Base-by-base conservation (phyloP, 2,888 invertebrate genomes). In the Halocaridina rubra region DNA sequence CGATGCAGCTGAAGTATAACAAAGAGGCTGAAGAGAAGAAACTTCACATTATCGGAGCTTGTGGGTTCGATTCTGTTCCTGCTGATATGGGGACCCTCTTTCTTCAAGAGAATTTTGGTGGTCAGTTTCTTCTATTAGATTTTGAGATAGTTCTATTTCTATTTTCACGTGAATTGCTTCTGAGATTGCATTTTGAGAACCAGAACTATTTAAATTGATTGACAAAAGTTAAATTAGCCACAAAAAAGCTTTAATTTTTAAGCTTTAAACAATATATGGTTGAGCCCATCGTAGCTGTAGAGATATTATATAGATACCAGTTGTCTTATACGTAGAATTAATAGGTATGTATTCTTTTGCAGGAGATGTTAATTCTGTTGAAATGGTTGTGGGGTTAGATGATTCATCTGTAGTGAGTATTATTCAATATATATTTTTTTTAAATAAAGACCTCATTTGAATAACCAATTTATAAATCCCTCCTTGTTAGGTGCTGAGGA, bases 41-140 rank as follows among this genome's bases (percentile, higher is more conserved):
- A 5, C 79, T 87, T 13, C 78, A 82, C 76, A 32, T 85, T 30
- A 82, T 88, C 8, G 86, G 88, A 1, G 77, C 86, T n/a, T 88
- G 88, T 76, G 88, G 88, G n/a, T 88, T 88, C 39, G 88, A 88
- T 71, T 88, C 88, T 16, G 80, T 88, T 13, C 88, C 88, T 32
- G 88, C 88, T 5, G 88, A 88, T 24, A 10, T 88, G 46, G 88
- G 86, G 22, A 81, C 85, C 10, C 30, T 72, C 5, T 75, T 75
- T 59, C 29, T 86, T 32, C 85, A 85, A 29, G 64, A 87, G 46
- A 22, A 57, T 32, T 81, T 81, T 13, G n/a, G n/a, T n/a, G n/a
- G n/a, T n/a, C n/a, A n/a, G n/a, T n/a, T n/a, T n/a, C n/a, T n/a
- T n/a, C n/a, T n/a, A n/a, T n/a, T n/a, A n/a, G n/a, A n/a, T n/a